These are phyloP conservation scores for Perognathus longimembris DNA, from an alignment of 2,113 vertebrate species.

Conservation along the genomic window DNA sequence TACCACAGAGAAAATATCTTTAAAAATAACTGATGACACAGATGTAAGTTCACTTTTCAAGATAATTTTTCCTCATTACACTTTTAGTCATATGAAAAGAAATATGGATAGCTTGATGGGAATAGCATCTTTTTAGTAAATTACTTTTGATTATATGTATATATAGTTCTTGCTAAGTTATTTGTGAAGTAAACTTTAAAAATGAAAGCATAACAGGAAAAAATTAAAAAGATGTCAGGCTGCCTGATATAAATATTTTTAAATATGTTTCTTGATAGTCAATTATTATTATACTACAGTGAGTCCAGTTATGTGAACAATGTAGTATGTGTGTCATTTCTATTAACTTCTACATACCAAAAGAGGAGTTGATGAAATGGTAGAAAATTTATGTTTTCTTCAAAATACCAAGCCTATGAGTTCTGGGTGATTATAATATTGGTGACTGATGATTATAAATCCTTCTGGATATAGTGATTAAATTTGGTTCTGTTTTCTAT, in stretches of 20 bases:
- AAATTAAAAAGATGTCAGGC: too few species aligned
- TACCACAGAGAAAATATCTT: neutral
- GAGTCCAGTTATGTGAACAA: slow-evolving; percentile 39
- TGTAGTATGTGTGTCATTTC: neutral
- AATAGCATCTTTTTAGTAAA: slow-evolving; percentile 12
- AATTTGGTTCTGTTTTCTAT: neutral
- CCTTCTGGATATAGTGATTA: neutral
- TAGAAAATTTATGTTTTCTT: slow-evolving; percentile 28
- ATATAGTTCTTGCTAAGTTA: neutral
- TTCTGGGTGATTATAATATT: slow-evolving; percentile 1
- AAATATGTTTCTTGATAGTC: neutral
- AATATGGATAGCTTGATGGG: neutral
- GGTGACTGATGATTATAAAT: neutral
- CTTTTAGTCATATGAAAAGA: neutral
- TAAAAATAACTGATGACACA: neutral
- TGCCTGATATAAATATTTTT: neutral
- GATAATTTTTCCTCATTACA: neutral
- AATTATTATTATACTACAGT: neutral
- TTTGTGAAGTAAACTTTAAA: slow-evolving; percentile 41
- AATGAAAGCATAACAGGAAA: neutral
- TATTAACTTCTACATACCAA: slow-evolving; percentile 36
- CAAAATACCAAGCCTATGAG: slow-evolving; percentile 19
- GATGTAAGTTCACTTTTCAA: slow-evolving; percentile 19
- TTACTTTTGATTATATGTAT: neutral
- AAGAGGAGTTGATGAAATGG: neutral